Conservation (phyloP, 2,888 invertebrate genomes). For the Perizoma flavofasciatum region DNA sequence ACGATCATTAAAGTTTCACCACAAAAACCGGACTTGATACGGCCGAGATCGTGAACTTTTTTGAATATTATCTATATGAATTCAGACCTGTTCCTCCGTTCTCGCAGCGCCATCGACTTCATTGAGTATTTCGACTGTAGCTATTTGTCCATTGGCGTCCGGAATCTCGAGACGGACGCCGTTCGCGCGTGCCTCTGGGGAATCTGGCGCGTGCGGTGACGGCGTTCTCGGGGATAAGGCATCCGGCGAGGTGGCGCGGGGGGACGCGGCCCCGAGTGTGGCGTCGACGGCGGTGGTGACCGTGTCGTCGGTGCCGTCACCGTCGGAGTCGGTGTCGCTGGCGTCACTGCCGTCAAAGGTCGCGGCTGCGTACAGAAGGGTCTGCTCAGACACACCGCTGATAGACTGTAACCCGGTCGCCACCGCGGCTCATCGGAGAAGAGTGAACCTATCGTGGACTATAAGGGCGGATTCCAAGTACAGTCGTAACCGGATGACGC, state of each 20-base stretch:
- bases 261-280: slow-evolving; percentile 8
- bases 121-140: not conserved
- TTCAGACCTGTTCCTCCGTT: slow-evolving; percentile 37
- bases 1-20: no score
- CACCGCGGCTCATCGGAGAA: no score
- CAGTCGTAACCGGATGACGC: no score
- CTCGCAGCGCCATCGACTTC: slow-evolving; percentile 27
- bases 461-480: no score
- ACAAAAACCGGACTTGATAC: no score
- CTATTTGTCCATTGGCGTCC: slow-evolving; percentile 16
- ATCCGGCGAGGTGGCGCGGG: slow-evolving; percentile 6
- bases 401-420: no score
- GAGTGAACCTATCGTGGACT: no score
- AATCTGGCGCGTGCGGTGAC: no score
- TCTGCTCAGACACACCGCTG: not conserved
- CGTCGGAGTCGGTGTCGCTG: slow-evolving; percentile 67
- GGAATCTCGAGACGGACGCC: not conserved
- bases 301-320: slow-evolving; percentile 23
- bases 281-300: slow-evolving; percentile 23
- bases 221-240: not conserved
- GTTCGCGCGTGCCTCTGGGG: no score
- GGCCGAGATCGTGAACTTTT: no score
- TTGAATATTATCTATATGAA: not conserved
- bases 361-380: slow-evolving; percentile 49
- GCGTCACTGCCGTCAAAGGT: slow-evolving; percentile 74